These are phyloP conservation scores for Dryadula phaetusa DNA, from an alignment of 2,888 invertebrate genomes.

Conservation along the genomic window DNA sequence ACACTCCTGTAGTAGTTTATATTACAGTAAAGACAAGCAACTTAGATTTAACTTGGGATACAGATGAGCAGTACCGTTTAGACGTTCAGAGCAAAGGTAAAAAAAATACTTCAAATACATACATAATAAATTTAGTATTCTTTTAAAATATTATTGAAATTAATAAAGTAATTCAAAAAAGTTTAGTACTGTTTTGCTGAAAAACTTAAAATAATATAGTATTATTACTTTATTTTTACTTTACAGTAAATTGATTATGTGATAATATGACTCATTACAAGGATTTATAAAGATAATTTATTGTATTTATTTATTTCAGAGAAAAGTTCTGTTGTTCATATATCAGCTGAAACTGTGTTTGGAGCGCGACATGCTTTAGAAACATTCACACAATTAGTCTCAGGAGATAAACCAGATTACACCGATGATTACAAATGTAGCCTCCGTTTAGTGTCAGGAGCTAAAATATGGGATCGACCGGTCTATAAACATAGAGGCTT, in stretches of 20 bases:
- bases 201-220: not conserved
- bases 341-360: slow-evolving; percentile 86
- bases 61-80: slow-evolving; percentile 88
- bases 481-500: slow-evolving; percentile 93
- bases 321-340: slow-evolving; percentile 77
- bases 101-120: not conserved
- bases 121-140: too few relatives aligned
- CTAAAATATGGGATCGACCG: slow-evolving; percentile 90
- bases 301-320: slow-evolving; percentile 58
- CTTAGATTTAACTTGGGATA: slow-evolving; percentile 85
- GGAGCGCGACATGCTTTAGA: slow-evolving; percentile 91
- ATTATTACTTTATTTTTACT: too few relatives aligned
- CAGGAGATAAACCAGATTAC: slow-evolving; percentile 61
- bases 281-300: not conserved
- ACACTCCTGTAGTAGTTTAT: slow-evolving; percentile 83
- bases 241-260: too few relatives aligned
- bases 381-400: slow-evolving; percentile 88
- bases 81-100: slow-evolving; percentile 84
- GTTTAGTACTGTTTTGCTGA: too few relatives aligned
- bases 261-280: not conserved
- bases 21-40: slow-evolving; percentile 79
- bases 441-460: slow-evolving; percentile 85
- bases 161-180: too few relatives aligned
- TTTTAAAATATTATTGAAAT: too few relatives aligned
- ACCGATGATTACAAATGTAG: slow-evolving; percentile 67